Base-by-base conservation (phyloP, 2,888 invertebrate genomes). In the Diachrysia chrysitis region DNA sequence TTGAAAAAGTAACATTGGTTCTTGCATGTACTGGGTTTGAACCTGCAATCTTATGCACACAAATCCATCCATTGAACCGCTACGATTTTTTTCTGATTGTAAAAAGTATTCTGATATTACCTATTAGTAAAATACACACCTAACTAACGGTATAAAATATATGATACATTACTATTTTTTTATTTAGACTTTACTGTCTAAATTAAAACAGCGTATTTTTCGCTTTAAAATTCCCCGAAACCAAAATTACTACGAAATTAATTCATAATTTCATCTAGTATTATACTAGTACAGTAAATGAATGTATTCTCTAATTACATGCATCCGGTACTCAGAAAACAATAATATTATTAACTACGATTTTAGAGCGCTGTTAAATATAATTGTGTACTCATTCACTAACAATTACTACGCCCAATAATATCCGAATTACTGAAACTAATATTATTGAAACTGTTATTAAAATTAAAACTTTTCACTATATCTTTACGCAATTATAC, bases 311-410 rank as follows among this genome's bases (percentile, higher is more conserved):
- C 48, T 51, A 19, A 37, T 78, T 55, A 66, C 51, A 56, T n/a
- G 58, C 51, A 63, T 56, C 35, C 25, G n/a, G 32, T 73, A 73
- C 61, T 57, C 12, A 37, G 74, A 73, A 75, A 73, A 78, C 74
- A 46, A 62, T 78, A 57, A 64, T 5, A 63, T 29, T 42, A 37
- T 62, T 53, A n/a, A n/a, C n/a, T 51, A 25, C 14, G 16, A 42
- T 62, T 75, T 73, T 78, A 75, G 46, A 46, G 57, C 25, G 78
- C 59, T 48, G 48, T 75, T 58, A 75, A 78, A 78, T 62, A 42
- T 73, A 46, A 73, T 23, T 19, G 74, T 68, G 56, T 42, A 46
- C 68, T 57, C 23, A 48, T 78, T 66, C 9, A 37, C 1, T 23
- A 53, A 25, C 37, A 29, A 63, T 66, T 53, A 77, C 54, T 60